A percentile compares a stretch with the other conserved stretches of the same genome.
These are phyloP conservation scores for Catharus fuscescens DNA, from an alignment of 2,113 vertebrate genomes.

Conservation along the genomic window DNA sequence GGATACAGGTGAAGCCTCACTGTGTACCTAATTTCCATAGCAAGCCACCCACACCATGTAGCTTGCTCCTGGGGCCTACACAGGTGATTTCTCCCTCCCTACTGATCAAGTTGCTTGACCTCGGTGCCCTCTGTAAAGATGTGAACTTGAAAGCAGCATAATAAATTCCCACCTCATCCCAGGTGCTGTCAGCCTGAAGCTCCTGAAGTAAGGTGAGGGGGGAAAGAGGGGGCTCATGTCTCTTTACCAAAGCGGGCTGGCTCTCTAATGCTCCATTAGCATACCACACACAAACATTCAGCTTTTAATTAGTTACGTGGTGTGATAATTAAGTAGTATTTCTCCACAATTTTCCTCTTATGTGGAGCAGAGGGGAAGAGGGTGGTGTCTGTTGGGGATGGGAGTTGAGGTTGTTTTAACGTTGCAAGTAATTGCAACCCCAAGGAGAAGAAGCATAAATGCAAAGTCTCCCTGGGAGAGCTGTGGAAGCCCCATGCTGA, in stretches of 20 bases:
- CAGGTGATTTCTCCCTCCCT: constrained; percentile 41
- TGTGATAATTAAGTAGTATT: constrained; percentile 79
- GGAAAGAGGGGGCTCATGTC: constrained; percentile 38
- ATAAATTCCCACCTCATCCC: constrained; percentile 74
- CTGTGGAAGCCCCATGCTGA: background rate
- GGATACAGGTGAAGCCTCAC: background rate
- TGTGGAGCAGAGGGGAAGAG: constrained; percentile 28
- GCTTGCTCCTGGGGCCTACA: background rate
- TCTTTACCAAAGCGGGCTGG: constrained; percentile 67
- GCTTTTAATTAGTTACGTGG: constrained; percentile 81
- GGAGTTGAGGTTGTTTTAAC: constrained; percentile 55
- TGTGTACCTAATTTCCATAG: background rate
- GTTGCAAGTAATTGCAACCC: constrained; percentile 69
- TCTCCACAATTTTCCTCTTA: constrained; percentile 70
- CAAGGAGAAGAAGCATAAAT: constrained; percentile 61
- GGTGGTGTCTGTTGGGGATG: constrained; percentile 31
- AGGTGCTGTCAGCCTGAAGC: constrained; percentile 71
- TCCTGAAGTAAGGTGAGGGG: constrained; percentile 56
- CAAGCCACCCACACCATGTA: background rate
- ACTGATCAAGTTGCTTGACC: constrained; percentile 56
- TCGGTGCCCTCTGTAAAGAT: constrained; percentile 67
- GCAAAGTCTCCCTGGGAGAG: background rate
- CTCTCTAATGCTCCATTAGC: constrained; percentile 78
- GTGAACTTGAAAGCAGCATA: constrained; percentile 54
- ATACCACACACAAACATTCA: constrained; percentile 69